A percentile compares a stretch with the other conserved stretches of the same genome.
phyloP scores from a whole-genome alignment of 2,888 invertebrate species.

The Athalia circularis region DNA sequence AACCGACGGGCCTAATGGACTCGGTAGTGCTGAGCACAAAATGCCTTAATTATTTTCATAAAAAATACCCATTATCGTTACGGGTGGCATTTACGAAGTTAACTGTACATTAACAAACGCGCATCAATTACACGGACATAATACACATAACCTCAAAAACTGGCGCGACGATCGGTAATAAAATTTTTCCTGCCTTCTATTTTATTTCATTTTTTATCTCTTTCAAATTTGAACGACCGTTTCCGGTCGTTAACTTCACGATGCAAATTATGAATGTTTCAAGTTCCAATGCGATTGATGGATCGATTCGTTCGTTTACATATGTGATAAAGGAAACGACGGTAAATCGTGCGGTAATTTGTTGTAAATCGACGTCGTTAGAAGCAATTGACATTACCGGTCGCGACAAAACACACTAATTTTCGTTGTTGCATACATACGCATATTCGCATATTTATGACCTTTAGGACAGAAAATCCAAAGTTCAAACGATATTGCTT shows the following conservation, averaged over 20 bases:
- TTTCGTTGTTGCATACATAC: too few relatives aligned
- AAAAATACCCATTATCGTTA: constrained; percentile 36
- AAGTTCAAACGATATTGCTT: constrained; percentile 23
- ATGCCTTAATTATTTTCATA: constrained; percentile 32
- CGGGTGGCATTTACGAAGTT: constrained; percentile 16
- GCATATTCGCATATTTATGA: background rate
- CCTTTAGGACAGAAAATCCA: constrained; percentile 1
- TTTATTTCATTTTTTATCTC: too few relatives aligned
- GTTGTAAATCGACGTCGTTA: too few relatives aligned
- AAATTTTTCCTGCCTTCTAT: background rate
- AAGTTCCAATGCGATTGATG: too few relatives aligned
- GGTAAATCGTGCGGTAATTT: too few relatives aligned
- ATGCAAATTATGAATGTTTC: too few relatives aligned
- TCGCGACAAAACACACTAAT: too few relatives aligned
- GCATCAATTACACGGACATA: background rate
- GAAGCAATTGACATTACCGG: too few relatives aligned
- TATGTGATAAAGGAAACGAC: too few relatives aligned
- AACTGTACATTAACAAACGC: constrained; percentile 8
- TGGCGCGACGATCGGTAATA: background rate
- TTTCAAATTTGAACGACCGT: too few relatives aligned
- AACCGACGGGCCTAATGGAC: constrained; percentile 34
- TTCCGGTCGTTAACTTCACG: too few relatives aligned
- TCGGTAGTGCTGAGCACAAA: constrained; percentile 4
- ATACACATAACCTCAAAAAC: background rate
- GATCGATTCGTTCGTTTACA: too few relatives aligned